phyloP scores from a whole-genome alignment of 2,888 invertebrate genomes.

The Acanthosoma haemorrhoidale region DNA sequence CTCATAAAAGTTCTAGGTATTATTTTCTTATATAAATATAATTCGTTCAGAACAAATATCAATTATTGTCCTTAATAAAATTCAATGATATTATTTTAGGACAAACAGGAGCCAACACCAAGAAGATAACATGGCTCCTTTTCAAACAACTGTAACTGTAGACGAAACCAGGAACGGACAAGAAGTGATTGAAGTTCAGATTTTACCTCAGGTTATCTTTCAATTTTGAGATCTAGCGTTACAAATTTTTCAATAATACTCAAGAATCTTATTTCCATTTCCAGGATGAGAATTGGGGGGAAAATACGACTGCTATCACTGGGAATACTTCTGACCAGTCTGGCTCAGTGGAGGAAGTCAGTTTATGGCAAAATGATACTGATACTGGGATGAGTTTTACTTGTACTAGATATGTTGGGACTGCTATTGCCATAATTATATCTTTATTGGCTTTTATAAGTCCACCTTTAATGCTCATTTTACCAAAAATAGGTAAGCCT shows the following conservation, averaged over 20 bases:
- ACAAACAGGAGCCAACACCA: constrained; percentile 44
- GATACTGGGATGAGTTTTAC: constrained; percentile 67
- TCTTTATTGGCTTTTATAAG: constrained; percentile 81
- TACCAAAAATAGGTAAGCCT: constrained; percentile 69
- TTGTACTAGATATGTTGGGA: constrained; percentile 78
- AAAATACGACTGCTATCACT: constrained; percentile 93
- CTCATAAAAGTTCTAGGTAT: constrained; percentile 54
- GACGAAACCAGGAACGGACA: constrained; percentile 75
- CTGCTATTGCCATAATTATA: constrained; percentile 70
- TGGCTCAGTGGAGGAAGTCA: constrained; percentile 85
- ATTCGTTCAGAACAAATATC: no score
- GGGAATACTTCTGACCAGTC: constrained; percentile 95
- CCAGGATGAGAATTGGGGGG: constrained; percentile 98
- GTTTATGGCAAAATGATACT: constrained; percentile 67
- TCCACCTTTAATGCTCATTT: constrained; percentile 88
- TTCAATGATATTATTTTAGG: constrained; percentile 1
- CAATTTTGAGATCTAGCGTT: no score
- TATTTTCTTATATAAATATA: background rate
- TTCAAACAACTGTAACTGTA: constrained; percentile 78
- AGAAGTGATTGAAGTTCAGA: constrained; percentile 93
- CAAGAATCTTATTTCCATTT: constrained; percentile 32
- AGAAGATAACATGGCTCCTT: constrained; percentile 67
- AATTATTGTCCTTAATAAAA: no score
- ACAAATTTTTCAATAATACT: no score
- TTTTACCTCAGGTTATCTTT: constrained; percentile 64